These are phyloP conservation scores for Monopis laevigella DNA, from an alignment of 2,888 invertebrate genomes.

Conservation along the genomic window DNA sequence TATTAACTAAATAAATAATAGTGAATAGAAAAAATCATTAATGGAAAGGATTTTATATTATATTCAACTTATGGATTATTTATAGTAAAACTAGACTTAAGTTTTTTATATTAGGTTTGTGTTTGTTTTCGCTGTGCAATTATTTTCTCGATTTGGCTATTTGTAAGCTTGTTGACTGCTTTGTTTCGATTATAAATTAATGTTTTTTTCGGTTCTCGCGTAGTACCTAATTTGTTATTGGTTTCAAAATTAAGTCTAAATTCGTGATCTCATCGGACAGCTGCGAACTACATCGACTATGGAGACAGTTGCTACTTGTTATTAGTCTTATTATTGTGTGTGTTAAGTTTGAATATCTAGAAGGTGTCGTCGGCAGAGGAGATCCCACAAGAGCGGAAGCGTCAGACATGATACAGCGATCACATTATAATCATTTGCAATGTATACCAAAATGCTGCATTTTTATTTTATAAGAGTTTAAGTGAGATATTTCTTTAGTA, in stretches of 20 bases:
- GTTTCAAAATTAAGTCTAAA: slow-evolving; percentile 27
- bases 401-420: slow-evolving; percentile 31
- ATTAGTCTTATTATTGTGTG: slow-evolving; percentile 38
- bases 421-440: slow-evolving; percentile 50
- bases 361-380: slow-evolving; percentile 4
- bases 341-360: slow-evolving; percentile 23
- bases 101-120: slow-evolving; percentile 50
- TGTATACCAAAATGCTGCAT: slow-evolving; percentile 67
- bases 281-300: slow-evolving; percentile 46
- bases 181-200: slow-evolving; percentile 26
- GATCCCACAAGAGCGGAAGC: not conserved
- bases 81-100: slow-evolving; percentile 54
- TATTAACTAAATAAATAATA: slow-evolving; percentile 49
- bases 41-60: slow-evolving; percentile 61
- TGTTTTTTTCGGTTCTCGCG: slow-evolving; percentile 28
- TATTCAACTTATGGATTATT: slow-evolving; percentile 65
- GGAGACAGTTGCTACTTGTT: slow-evolving; percentile 54
- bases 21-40: slow-evolving; percentile 65
- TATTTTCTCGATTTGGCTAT: slow-evolving; percentile 49
- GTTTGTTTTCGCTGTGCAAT: slow-evolving; percentile 66
- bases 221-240: slow-evolving; percentile 14
- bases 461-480: slow-evolving; percentile 56
- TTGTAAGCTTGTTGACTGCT: slow-evolving; percentile 45
- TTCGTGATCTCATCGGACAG: slow-evolving; percentile 56
- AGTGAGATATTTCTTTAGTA: slow-evolving; percentile 48